Evolutionary conservation across 2,113 vertebrate species (phyloP).

Genomic region (Toxostoma redivivum): DNA sequence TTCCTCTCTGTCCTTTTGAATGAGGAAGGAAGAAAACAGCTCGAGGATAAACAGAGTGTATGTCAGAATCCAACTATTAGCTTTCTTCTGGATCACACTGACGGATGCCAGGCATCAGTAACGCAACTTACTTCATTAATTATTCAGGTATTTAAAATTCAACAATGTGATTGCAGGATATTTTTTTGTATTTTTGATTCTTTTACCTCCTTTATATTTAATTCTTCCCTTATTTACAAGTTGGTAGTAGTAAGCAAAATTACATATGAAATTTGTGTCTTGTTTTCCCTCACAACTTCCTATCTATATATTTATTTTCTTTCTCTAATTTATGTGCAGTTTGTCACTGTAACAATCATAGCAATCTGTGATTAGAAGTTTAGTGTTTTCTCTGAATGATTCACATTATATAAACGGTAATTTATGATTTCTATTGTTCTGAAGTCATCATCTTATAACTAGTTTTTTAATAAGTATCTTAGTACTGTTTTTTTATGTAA

Average conservation of each 20-base stretch:
- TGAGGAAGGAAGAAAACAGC: constrained; percentile 77
- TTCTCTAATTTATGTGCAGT: not conserved
- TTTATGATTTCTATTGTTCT: not conserved
- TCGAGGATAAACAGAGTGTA: not conserved
- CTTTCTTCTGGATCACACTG: constrained; percentile 69
- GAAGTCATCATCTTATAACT: not conserved
- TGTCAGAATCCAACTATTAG: constrained; percentile 40
- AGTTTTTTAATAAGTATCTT: not conserved
- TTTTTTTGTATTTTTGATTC: not conserved
- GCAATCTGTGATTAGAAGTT: not conserved
- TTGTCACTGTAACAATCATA: not conserved
- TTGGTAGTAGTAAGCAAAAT: not conserved
- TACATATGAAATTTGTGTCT: not conserved
- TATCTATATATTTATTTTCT: not conserved
- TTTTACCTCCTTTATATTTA: not conserved
- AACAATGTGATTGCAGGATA: not conserved
- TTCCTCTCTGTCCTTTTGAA: constrained; percentile 84
- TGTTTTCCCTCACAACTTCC: not conserved
- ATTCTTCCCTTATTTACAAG: not conserved
- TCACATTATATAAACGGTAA: not conserved
- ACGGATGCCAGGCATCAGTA: constrained; percentile 63
- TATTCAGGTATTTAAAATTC: constrained; percentile 80
- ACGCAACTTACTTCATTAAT: constrained; percentile 78
- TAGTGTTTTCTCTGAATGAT: not conserved
- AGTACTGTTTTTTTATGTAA: not conserved